phyloP scores from a whole-genome alignment of 2,113 vertebrate genomes.

The Rhynchomys soricoides region DNA sequence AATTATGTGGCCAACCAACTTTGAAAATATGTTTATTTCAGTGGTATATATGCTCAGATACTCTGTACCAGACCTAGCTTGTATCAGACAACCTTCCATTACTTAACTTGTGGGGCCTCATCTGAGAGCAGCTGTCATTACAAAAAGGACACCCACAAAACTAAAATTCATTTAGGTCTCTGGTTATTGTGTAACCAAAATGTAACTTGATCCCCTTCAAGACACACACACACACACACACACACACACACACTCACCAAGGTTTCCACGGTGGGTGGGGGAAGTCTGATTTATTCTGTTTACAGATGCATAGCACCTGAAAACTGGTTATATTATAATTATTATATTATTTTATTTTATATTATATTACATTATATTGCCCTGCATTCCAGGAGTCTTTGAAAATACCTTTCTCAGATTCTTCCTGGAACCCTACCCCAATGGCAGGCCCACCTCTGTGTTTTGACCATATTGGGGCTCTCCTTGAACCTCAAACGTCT shows the following conservation, averaged over 20 bases:
- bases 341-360: no score
- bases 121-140: background rate
- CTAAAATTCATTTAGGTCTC: background rate
- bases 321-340: background rate
- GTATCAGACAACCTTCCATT: background rate
- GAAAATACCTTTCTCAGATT: background rate
- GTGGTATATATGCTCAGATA: background rate
- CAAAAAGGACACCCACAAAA: background rate
- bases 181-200: background rate
- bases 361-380: no score
- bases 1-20: background rate
- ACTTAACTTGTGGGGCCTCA: background rate
- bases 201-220: background rate
- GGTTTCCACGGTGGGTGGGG: background rate
- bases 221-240: background rate
- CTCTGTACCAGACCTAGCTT: background rate
- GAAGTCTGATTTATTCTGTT: background rate
- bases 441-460: background rate
- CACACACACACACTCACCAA: background rate
- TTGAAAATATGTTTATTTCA: background rate
- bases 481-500: background rate
- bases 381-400: background rate
- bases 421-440: background rate
- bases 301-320: background rate
- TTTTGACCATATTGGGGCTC: background rate